These are phyloP conservation scores for Drosophila sp. DNA, from an alignment of 1,140 invertebrate species.

Conservation along the genomic window DNA sequence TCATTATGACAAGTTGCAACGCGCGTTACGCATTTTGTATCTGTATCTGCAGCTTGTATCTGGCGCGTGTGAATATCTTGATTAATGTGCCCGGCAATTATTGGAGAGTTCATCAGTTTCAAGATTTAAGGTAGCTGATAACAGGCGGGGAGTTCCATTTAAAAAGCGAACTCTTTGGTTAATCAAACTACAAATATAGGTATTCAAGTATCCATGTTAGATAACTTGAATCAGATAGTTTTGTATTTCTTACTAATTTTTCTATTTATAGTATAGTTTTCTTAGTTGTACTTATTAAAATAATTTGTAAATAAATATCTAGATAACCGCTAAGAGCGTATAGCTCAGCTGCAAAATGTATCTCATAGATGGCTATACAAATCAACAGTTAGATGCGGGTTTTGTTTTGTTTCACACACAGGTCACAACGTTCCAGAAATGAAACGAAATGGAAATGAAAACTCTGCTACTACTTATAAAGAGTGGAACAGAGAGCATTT, in stretches of 20 bases:
- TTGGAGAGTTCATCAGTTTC: slow-evolving; percentile 35
- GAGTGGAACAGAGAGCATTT: background rate
- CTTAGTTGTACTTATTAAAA: too few relatives aligned
- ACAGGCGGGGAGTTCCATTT: background rate
- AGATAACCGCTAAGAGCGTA: too few relatives aligned
- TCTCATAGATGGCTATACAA: slow-evolving; percentile 43
- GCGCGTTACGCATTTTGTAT: slow-evolving; percentile 58
- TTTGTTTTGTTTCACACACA: slow-evolving; percentile 66
- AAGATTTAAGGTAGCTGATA: background rate
- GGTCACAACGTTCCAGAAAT: slow-evolving; percentile 16
- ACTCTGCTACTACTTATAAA: slow-evolving; percentile 54
- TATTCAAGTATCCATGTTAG: too few relatives aligned
- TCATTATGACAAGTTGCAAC: slow-evolving; percentile 56
- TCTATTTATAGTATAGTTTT: too few relatives aligned
- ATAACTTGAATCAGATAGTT: too few relatives aligned
- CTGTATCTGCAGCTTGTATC: slow-evolving; percentile 32
- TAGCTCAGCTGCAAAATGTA: slow-evolving; percentile 6
- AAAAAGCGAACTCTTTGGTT: too few relatives aligned
- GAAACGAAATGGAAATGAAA: slow-evolving; percentile 31
- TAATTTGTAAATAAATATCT: too few relatives aligned
- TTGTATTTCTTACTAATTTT: too few relatives aligned
- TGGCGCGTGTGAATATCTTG: slow-evolving; percentile 55
- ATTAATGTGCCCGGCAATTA: slow-evolving; percentile 51
- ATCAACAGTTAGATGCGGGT: slow-evolving; percentile 69
- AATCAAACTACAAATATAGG: too few relatives aligned